These are phyloP conservation scores for Crypturellus undulatus DNA, from an alignment of 2,113 vertebrate species.

Conservation along the genomic window DNA sequence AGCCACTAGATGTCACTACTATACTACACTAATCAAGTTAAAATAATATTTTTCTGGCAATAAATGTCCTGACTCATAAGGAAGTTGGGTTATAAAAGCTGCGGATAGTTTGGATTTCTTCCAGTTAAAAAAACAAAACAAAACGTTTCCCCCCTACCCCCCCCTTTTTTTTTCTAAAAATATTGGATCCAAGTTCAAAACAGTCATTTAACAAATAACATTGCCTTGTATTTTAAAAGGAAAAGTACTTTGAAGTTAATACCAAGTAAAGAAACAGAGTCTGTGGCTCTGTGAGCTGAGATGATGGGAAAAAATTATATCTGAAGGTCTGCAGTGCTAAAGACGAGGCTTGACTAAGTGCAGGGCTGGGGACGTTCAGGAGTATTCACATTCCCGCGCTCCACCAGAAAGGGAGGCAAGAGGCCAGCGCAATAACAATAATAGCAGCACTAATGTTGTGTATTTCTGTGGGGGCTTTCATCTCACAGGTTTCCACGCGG, in stretches of 20 bases:
- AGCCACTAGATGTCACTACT: slow-evolving; percentile 72
- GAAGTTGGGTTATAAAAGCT: slow-evolving; percentile 66
- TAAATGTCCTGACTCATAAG: slow-evolving; percentile 73
- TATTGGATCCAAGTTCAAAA: slow-evolving; percentile 71
- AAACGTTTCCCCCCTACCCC: neutral
- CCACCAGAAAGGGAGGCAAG: neutral
- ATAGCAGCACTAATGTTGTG: neutral
- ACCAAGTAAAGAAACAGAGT: slow-evolving; percentile 51
- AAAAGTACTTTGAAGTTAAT: slow-evolving; percentile 65
- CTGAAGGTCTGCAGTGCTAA: slow-evolving; percentile 33
- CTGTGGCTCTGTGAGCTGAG: slow-evolving; percentile 49
- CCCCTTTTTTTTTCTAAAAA: slow-evolving; percentile 35
- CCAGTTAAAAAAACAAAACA: slow-evolving; percentile 66
- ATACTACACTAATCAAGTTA: slow-evolving; percentile 42
- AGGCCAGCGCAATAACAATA: neutral
- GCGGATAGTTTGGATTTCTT: slow-evolving; percentile 63
- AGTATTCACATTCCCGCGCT: neutral
- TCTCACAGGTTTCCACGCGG: neutral
- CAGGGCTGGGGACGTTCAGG: slow-evolving; percentile 1
- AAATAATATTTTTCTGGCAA: slow-evolving; percentile 74
- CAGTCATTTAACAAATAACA: slow-evolving; percentile 62
- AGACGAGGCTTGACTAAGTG: neutral
- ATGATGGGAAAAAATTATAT: slow-evolving; percentile 54
- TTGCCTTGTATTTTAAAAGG: slow-evolving; percentile 57
- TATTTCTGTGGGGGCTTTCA: slow-evolving; percentile 1